Conservation (phyloP, 1,140 invertebrate species). For the Drosophila lacertosa region DNA sequence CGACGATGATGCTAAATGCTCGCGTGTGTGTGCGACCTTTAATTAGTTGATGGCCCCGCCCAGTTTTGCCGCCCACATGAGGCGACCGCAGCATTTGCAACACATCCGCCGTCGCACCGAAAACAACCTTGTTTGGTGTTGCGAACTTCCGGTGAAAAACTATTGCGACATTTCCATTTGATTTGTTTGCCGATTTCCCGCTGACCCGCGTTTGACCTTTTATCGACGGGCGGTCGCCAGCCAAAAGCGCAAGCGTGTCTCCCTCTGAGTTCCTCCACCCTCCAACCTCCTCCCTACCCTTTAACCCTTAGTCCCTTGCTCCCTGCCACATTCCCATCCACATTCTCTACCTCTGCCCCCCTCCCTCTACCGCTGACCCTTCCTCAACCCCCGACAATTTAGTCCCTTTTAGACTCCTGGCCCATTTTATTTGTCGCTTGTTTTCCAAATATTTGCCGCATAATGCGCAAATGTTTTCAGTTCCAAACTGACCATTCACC, state of each 20-base stretch:
- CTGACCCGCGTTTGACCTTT: constrained; percentile 1
- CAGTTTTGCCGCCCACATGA: not conserved
- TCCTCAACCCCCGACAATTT: not conserved
- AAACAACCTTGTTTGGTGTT: constrained; percentile 13
- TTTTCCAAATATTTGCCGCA: constrained; percentile 18
- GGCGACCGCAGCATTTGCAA: constrained; percentile 1
- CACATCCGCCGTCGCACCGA: not conserved
- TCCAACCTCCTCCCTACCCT: not conserved
- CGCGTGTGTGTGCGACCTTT: not conserved
- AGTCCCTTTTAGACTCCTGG: no score
- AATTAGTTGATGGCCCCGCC: not conserved
- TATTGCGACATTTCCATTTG: constrained; percentile 5
- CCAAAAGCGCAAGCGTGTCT: constrained; percentile 5
- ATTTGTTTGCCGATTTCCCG: constrained; percentile 1
- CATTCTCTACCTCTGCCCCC: no score
- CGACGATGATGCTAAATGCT: not conserved
- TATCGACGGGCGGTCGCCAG: not conserved
- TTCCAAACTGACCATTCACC: not conserved
- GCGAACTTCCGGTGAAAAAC: constrained; percentile 14
- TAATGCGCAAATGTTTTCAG: constrained; percentile 14
- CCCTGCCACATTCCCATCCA: no score
- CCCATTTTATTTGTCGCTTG: no score
- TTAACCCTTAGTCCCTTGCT: not conserved
- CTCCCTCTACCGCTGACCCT: no score
- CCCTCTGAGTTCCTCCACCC: no score